phyloP scores from a whole-genome alignment of 1,140 invertebrate species.

The Cydia splendana region DNA sequence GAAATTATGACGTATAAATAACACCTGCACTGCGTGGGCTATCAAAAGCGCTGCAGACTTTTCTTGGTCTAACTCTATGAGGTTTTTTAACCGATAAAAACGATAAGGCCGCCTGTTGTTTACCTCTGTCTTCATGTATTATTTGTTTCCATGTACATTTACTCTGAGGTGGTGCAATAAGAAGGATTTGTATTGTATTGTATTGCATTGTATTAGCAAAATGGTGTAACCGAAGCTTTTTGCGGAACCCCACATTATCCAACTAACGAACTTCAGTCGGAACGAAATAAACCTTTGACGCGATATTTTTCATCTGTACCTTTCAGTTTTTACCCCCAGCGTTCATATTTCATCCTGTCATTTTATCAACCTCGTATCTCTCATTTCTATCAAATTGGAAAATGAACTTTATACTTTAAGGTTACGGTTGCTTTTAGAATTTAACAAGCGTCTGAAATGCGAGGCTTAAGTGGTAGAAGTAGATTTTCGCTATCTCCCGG shows the following conservation, averaged over 20 bases:
- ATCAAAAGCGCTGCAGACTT: too few species aligned
- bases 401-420: background rate
- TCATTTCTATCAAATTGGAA: background rate
- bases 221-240: background rate
- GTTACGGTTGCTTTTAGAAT: background rate
- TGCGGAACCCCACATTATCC: background rate
- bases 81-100: too few species aligned
- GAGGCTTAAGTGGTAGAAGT: background rate
- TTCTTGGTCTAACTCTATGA: too few species aligned
- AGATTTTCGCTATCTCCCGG: background rate
- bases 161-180: too few species aligned
- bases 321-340: conserved; percentile 4
- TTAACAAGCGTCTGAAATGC: background rate
- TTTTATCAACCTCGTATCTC: background rate
- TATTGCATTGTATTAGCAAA: too few species aligned
- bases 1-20: too few species aligned
- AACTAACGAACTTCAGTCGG: conserved; percentile 8
- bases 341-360: background rate
- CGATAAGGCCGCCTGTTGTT: too few species aligned
- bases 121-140: too few species aligned
- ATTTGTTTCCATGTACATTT: too few species aligned
- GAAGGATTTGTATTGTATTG: too few species aligned
- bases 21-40: too few species aligned
- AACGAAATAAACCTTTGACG: conserved; percentile 14
- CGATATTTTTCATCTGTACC: conserved; percentile 6